These are phyloP conservation scores for Hirtodrosophila trivittata DNA, from an alignment of 2,888 invertebrate genomes.

Conservation along the genomic window DNA sequence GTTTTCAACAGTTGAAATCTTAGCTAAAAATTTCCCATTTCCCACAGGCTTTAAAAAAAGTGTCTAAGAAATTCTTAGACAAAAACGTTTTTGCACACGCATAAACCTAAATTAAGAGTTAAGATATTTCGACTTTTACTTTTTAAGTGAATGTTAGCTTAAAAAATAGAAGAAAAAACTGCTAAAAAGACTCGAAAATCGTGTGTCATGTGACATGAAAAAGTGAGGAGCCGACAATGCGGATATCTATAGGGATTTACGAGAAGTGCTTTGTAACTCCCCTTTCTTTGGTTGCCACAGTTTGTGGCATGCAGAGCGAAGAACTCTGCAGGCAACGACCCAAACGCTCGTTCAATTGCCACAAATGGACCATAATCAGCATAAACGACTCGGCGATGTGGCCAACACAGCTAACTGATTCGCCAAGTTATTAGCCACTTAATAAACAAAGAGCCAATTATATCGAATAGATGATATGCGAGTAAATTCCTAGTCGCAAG, in stretches of 20 bases:
- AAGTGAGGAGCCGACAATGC: conserved; percentile 11
- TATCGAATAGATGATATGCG: conserved; percentile 7
- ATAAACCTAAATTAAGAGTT: conserved; percentile 35
- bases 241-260: conserved; percentile 6
- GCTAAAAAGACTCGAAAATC: conserved; percentile 5
- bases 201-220: conserved; percentile 32
- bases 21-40: not conserved
- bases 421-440: conserved; percentile 47
- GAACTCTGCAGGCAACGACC: conserved; percentile 54
- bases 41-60: not conserved
- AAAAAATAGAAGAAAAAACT: not conserved
- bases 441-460: conserved; percentile 48
- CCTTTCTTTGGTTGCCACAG: conserved; percentile 20
- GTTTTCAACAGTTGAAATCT: conserved; percentile 22
- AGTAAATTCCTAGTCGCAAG: conserved; percentile 1
- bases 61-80: conserved; percentile 39
- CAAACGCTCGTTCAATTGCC: conserved; percentile 27
- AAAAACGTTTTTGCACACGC: conserved; percentile 51
- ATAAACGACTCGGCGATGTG: conserved; percentile 31
- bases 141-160: conserved; percentile 42
- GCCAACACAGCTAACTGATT: conserved; percentile 13
- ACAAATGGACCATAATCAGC: conserved; percentile 54
- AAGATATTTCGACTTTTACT: conserved; percentile 42
- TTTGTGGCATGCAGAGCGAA: conserved; percentile 22
- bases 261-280: not conserved